Base-by-base conservation (phyloP, 1,140 invertebrate genomes). In the Caenorhabditis remanei region DNA sequence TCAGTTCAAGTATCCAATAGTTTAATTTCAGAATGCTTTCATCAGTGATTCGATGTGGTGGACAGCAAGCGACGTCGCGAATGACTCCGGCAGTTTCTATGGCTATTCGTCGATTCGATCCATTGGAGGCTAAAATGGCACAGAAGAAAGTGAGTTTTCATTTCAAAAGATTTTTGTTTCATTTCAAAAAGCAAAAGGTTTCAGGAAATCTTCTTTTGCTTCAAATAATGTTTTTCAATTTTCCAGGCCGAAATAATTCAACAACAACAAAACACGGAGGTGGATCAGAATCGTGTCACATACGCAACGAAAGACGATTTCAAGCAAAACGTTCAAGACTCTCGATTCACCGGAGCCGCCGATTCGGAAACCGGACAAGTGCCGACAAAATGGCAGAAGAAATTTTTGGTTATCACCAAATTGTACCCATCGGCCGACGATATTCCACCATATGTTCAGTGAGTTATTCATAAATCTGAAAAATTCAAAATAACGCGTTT, bases 381-480 rank as follows among this genome's bases (percentile, higher is more conserved):
- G 21, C 88, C 89, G 41, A 89, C 90, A 4, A 83, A 83, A 41
- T 87, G 86, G 43, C 90, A 90, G 83, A 63, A 85, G 13, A 61
- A 83, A 19, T 89, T 90, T 55, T 63, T 90, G 16, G 89, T 90
- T 32, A 63, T 88, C 19, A 90, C 90, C 3, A 71, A 87, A 32
- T 21, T 90, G 24, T 90, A 90, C 82, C 65, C 85, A n/a, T 87
- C 87, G 8, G 48, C 50, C 5, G 32, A 24, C 11, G 89, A 90
- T 19, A 89, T 90, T 84, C 89, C 90, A 2, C 90, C 90, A 75
- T 89, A 79, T 86, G 87, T 90, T 41, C 40, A 89, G 90, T 91
- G 85, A 87, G 90, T 91, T 32, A 14, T n/a, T n/a, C 14, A 58
- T 16, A 53, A 53, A 53, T 53, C 50, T 53, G 50, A 16, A 53